Evolutionary conservation across 2,888 invertebrate species (phyloP).

Genomic region (Temnothorax ravouxi): DNA sequence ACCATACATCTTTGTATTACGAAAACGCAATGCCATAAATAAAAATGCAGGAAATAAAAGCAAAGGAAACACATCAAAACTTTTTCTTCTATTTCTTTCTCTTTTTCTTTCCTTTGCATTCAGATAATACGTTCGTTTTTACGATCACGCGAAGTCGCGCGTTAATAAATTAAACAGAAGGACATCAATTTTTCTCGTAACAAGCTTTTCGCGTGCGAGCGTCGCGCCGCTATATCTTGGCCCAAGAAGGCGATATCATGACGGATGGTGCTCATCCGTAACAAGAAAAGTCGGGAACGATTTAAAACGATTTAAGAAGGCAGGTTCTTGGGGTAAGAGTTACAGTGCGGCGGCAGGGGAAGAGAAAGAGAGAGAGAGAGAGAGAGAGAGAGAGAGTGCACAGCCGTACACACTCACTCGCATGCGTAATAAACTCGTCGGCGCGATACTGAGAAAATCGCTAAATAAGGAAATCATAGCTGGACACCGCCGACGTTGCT

Average conservation of each 20-base stretch:
- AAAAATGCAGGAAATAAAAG: not conserved
- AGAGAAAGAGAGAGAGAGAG: not conserved
- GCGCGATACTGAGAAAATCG: slow-evolving; percentile 79
- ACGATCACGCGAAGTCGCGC: not conserved
- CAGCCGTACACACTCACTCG: slow-evolving; percentile 72
- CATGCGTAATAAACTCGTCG: slow-evolving; percentile 78
- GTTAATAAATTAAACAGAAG: slow-evolving; percentile 2
- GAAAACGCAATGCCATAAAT: not conserved
- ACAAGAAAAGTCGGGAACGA: slow-evolving; percentile 27
- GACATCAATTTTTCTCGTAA: slow-evolving; percentile 24
- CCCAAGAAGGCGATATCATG: not conserved
- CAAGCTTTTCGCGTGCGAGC: slow-evolving; percentile 1
- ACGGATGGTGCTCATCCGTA: not conserved
- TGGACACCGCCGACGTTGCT: slow-evolving; percentile 43
- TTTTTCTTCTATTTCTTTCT: not conserved
- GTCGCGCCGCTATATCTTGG: too few relatives aligned
- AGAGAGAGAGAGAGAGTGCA: slow-evolving; percentile 23
- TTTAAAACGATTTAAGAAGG: slow-evolving; percentile 27
- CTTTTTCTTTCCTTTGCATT: not conserved
- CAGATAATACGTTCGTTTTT: not conserved
- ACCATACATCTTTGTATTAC: not conserved
- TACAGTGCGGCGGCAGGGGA: slow-evolving; percentile 64
- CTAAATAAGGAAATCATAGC: slow-evolving; percentile 84
- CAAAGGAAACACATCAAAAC: not conserved
- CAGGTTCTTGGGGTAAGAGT: slow-evolving; percentile 79